A percentile compares a stretch with the other conserved stretches of the same genome.
Conservation (phyloP, 2,888 invertebrate genomes). For the Palloptera scutellata region DNA sequence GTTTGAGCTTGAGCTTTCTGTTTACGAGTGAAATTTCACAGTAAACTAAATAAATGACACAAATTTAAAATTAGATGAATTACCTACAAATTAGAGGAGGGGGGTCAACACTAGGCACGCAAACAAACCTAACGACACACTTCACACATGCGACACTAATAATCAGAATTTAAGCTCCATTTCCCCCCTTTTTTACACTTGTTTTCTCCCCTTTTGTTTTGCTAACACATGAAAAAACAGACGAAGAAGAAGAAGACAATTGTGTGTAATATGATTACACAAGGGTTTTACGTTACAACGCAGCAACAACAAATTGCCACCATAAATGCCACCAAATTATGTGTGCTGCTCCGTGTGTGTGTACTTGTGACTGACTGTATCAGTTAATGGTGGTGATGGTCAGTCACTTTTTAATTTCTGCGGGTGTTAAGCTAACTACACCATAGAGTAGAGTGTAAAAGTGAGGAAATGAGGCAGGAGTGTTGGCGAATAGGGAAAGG, state of each 20-base stretch:
- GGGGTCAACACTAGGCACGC: not conserved
- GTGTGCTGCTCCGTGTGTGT: not conserved
- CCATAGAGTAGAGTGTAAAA: too few species aligned
- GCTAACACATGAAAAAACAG: not conserved
- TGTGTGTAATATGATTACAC: conserved; percentile 13
- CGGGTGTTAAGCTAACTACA: too few species aligned
- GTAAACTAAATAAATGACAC: conserved; percentile 16
- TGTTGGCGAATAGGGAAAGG: too few species aligned
- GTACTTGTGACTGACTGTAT: not conserved
- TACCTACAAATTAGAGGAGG: not conserved
- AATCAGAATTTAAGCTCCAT: not conserved
- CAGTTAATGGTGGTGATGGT: too few species aligned
- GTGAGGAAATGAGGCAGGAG: too few species aligned
- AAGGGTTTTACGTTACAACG: conserved; percentile 26
- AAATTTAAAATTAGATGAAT: conserved; percentile 13
- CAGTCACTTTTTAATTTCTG: too few species aligned
- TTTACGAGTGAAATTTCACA: conserved; percentile 8
- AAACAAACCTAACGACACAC: conserved; percentile 3
- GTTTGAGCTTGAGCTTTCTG: not conserved
- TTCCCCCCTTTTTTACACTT: not conserved
- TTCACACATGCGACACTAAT: conserved; percentile 24
- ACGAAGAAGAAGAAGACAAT: conserved; percentile 1
- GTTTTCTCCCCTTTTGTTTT: not conserved
- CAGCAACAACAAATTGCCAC: not conserved
- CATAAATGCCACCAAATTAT: not conserved